These are phyloP conservation scores for Panagrolaimus sp. DNA, from an alignment of 1,140 invertebrate genomes.

Conservation along the genomic window DNA sequence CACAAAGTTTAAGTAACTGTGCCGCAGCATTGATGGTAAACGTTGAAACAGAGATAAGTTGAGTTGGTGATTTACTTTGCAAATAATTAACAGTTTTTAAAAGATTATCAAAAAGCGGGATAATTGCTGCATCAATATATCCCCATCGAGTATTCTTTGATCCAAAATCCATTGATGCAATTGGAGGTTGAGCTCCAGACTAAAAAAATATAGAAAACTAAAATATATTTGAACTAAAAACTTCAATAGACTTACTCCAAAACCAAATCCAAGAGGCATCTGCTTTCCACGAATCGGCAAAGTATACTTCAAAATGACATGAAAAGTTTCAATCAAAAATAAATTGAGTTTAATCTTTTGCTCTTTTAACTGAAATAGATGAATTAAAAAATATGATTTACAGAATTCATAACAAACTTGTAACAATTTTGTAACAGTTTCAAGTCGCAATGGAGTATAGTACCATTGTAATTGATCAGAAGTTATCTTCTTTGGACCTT, in stretches of 20 bases:
- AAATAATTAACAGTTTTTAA: not conserved
- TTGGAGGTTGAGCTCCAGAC: too few relatives aligned
- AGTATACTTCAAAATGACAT: constrained; percentile 1
- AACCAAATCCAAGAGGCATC: not conserved
- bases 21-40: not conserved
- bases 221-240: too few relatives aligned
- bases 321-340: not conserved
- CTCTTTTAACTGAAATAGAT: too few relatives aligned
- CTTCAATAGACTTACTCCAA: too few relatives aligned
- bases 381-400: too few relatives aligned
- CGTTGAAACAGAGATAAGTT: not conserved
- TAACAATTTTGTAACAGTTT: not conserved
- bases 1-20: not conserved
- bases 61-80: not conserved
- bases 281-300: not conserved
- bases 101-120: not conserved
- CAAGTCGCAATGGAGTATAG: not conserved
- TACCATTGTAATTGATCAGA: not conserved
- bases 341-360: not conserved
- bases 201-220: too few relatives aligned
- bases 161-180: not conserved
- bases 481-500: not conserved
- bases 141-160: not conserved
- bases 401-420: not conserved
- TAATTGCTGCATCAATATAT: not conserved